Conservation (phyloP, 2,113 vertebrate species). For the Columba livia region DNA sequence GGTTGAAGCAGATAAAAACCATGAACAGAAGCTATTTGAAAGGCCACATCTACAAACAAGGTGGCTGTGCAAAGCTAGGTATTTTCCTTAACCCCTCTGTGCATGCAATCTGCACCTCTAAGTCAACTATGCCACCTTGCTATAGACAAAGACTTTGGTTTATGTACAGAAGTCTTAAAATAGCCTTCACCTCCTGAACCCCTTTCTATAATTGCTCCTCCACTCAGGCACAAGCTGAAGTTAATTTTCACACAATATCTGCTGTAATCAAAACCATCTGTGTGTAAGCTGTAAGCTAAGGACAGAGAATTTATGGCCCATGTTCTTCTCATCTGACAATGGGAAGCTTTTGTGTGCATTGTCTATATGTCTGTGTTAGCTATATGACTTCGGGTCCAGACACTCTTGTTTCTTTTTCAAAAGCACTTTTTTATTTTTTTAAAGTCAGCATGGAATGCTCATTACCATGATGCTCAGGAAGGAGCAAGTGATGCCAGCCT, state of each 20-base stretch:
- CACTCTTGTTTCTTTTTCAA: background rate
- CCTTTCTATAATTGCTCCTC: slow-evolving; percentile 7
- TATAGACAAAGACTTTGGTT: slow-evolving; percentile 22
- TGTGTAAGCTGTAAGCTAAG: slow-evolving; percentile 29
- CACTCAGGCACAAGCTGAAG: slow-evolving; percentile 67
- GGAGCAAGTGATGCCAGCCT: background rate
- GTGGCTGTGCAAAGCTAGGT: background rate
- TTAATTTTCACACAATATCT: slow-evolving; percentile 77
- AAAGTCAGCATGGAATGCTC: background rate
- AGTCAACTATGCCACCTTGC: background rate
- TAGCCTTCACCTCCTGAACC: slow-evolving; percentile 25
- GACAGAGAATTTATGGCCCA: slow-evolving; percentile 43
- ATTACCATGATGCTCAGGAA: background rate
- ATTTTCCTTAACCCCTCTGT: background rate
- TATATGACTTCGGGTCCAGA: slow-evolving; percentile 23
- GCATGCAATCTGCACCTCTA: background rate
- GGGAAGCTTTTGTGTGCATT: slow-evolving; percentile 10
- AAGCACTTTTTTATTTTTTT: background rate
- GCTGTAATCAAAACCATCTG: slow-evolving; percentile 80
- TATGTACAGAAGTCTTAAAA: slow-evolving; percentile 24
- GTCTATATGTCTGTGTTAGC: background rate
- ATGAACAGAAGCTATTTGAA: background rate
- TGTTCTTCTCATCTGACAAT: slow-evolving; percentile 35
- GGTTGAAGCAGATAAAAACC: background rate
- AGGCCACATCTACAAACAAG: background rate